Base-by-base conservation (phyloP, 2,888 invertebrate species). In the Macropis europaea region DNA sequence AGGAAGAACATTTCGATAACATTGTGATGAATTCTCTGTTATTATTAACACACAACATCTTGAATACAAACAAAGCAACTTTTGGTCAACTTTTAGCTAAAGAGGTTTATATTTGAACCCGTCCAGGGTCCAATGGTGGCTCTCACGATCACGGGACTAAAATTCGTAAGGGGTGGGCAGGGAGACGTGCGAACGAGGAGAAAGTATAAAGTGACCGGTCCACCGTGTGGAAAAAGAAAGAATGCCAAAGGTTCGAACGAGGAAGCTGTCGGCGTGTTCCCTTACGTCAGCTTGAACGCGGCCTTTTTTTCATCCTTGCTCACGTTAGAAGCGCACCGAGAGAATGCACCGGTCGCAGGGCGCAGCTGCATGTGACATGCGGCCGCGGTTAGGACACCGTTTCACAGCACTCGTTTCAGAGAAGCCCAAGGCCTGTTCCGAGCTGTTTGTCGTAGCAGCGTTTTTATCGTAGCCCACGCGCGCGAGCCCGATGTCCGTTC, bases 251-350 rank as follows among this genome's bases (percentile, higher is more conserved):
- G 54, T 42, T 67, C 34, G 53, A 48, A 53, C 54, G 60, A 59
- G 70, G 54, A 71, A 69, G 59, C 70, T 53, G 70, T 19, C 28
- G 42, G 26, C 48, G 69, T 54, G 70, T 53, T 69, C 60, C 70
- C 54, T 60, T 60, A 54, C 60, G 70, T 71, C 70, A 72, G 72
- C 71, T 71, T 71, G 48, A 62, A 71, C 70, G 70, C 70, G 36
- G 54, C 48, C 70, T 59, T 72, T 73, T 73, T 73, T 72, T 64
- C 63, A 26, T 34, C 22, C 48, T n/a, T 26, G 40, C 57, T 57
- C 43, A 22, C 47, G 54, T 70, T 59, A 63, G 53, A 71, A 42
- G 40, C 42, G 71, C 71, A 69, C 50, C 70, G 54, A 61, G 71
- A 70, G 71, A 72, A 71, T 61, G 70, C 71, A 70, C 60, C 60